Conservation (phyloP, 2,888 invertebrate genomes). For the Dicyrtoma fusca region DNA sequence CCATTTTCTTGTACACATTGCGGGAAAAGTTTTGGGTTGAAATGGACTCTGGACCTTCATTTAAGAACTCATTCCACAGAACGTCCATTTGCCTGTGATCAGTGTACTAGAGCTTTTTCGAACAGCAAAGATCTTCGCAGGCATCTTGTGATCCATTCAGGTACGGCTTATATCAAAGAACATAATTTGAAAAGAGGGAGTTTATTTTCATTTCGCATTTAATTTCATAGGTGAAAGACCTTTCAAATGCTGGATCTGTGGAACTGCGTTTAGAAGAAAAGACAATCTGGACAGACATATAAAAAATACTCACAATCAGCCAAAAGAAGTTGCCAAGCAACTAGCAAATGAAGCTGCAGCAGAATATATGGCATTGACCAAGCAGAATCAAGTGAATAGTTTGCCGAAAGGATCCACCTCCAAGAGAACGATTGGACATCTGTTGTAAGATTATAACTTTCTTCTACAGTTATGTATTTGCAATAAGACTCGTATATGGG, state of each 20-base stretch:
- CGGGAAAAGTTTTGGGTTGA: constrained; percentile 67
- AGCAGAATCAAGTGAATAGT: constrained; percentile 24
- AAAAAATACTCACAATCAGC: constrained; percentile 56
- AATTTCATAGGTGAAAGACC: constrained; percentile 38
- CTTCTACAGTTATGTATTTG: too few relatives aligned
- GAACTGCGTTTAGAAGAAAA: constrained; percentile 43
- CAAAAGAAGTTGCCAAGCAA: constrained; percentile 55
- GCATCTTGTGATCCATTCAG: constrained; percentile 71
- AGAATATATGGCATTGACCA: constrained; percentile 46
- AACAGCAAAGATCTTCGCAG: constrained; percentile 71
- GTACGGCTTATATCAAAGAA: constrained; percentile 62
- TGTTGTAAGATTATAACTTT: not conserved
- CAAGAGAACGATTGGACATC: not conserved
- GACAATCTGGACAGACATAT: constrained; percentile 52
- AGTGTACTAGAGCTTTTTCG: constrained; percentile 71
- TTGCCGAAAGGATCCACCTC: not conserved
- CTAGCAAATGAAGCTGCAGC: constrained; percentile 55
- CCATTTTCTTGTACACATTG: constrained; percentile 67
- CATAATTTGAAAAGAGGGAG: too few relatives aligned
- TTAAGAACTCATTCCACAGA: constrained; percentile 63
- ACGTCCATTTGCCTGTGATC: constrained; percentile 67
- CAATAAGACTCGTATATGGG: not conserved
- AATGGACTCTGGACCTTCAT: constrained; percentile 67
- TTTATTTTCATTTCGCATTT: not conserved
- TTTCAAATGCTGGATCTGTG: constrained; percentile 46